phyloP scores from a whole-genome alignment of 1,140 invertebrate species.

The Leptonema lineaticorne region DNA sequence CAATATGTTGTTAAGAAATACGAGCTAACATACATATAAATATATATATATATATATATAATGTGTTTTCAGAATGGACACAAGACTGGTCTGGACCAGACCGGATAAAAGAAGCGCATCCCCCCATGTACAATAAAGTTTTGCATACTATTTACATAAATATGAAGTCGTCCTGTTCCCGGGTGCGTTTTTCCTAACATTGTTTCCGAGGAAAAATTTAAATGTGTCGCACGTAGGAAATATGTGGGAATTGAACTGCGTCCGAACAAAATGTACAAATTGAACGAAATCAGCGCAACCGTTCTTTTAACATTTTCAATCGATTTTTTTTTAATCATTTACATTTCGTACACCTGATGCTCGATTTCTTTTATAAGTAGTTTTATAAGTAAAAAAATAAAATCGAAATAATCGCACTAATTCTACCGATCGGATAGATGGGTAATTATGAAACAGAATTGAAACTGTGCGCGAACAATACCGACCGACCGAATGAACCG shows the following conservation, averaged over 20 bases:
- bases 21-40: no score
- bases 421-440: no score
- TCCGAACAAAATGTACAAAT: slow-evolving; percentile 16
- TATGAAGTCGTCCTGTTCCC: not conserved
- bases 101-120: slow-evolving; percentile 18
- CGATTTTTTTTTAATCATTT: no score
- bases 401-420: no score
- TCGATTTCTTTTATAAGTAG: no score
- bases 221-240: no score
- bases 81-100: slow-evolving; percentile 28
- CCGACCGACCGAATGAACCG: not conserved
- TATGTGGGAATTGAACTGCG: slow-evolving; percentile 16
- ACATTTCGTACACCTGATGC: no score
- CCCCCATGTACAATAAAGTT: slow-evolving; percentile 25
- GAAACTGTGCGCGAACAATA: no score
- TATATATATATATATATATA: not conserved
- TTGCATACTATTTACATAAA: slow-evolving; percentile 33
- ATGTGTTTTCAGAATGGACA: not conserved
- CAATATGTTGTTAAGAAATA: no score
- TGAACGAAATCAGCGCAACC: slow-evolving; percentile 22
- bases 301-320: no score
- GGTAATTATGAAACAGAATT: not conserved
- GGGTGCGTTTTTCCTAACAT: slow-evolving; percentile 31
- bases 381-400: no score
- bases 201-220: slow-evolving; percentile 40